Base-by-base conservation (phyloP, 1,140 invertebrate genomes). In the Drosophila ohnishii region DNA sequence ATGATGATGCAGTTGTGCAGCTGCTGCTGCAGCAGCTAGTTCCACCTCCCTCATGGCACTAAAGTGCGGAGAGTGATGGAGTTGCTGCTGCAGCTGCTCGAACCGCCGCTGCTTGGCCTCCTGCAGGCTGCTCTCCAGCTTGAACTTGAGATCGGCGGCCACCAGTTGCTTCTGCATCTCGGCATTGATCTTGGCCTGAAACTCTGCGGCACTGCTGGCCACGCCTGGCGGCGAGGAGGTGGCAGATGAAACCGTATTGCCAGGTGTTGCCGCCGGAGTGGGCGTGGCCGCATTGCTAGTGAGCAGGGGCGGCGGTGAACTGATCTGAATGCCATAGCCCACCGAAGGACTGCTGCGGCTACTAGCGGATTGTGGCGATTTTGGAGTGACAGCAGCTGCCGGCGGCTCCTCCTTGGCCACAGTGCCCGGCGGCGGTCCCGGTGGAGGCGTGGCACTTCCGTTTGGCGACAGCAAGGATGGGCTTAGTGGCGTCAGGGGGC, bases 401-500 rank as follows among this genome's bases (percentile, higher is more conserved):
- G 62, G 62, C 6, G 83, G 70, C 34, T 86, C 90, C 37, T 90
- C 90, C 62, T 91, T 91, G 42, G 75, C 39, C 28, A 67, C 58
- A 16, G 57, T 53, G 37, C 65, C 37, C 10, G 65, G 0, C 25
- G 61, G 48, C 1, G 80, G 75, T 7, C 56, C 7, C 10, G 63
- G 55, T 2, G 83, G 77, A 5, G 90, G 74, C 9, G 79, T 67
- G 60, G 59, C 70, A 45, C 80, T 87, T 32, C 86, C 82, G 30
- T 91, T 90, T 56, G 81, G 79, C n/a, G 86, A 89, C 5, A 90
- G 75, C 19, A 91, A 65, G 11, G 84, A 74, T 7, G 91, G 92
- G 35, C 90, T 92, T 45, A 91, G 95, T 47, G 92, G 93, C 91
- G 93, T 93, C 0, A 93, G 92, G 0, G 94, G 94, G 51, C 95